Conservation (phyloP, 2,113 vertebrate species). For the Pao palembangensis region DNA sequence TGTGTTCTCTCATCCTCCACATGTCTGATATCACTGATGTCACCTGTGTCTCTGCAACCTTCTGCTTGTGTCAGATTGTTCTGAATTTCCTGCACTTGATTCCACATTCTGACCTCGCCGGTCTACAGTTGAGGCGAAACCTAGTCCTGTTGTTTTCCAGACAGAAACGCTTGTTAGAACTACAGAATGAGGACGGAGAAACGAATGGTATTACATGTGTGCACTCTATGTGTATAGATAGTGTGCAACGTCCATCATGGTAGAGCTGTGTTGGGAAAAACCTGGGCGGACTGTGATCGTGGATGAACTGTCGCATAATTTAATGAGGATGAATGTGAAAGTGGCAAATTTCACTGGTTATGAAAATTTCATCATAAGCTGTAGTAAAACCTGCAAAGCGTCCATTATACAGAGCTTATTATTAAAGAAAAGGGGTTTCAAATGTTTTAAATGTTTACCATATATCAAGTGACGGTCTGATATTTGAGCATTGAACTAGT, state of each 20-base stretch:
- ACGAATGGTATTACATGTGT: constrained; percentile 16
- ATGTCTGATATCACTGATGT: too few species aligned
- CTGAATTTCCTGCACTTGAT: too few species aligned
- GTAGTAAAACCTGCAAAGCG: constrained; percentile 23
- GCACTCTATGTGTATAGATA: neutral
- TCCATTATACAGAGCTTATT: constrained; percentile 44
- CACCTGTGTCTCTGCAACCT: too few species aligned
- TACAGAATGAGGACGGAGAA: constrained; percentile 10
- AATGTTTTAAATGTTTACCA: too few species aligned
- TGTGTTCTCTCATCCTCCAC: too few species aligned
- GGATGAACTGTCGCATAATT: constrained; percentile 53
- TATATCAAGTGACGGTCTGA: too few species aligned
- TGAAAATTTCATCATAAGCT: constrained; percentile 49
- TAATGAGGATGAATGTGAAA: constrained; percentile 59
- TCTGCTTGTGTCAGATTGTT: too few species aligned
- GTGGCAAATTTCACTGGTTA: constrained; percentile 53
- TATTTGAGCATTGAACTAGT: too few species aligned
- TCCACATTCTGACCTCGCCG: too few species aligned
- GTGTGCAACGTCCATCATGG: constrained; percentile 10
- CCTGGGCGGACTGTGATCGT: constrained; percentile 4
- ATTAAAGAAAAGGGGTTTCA: constrained; percentile 31
- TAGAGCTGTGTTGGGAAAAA: constrained; percentile 21
- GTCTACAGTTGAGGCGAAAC: too few species aligned
- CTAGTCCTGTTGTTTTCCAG: neutral
- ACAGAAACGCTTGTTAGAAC: constrained; percentile 19